These are phyloP conservation scores for Coreius guichenoti DNA, from an alignment of 2,797 vertebrate genomes.

Conservation along the genomic window DNA sequence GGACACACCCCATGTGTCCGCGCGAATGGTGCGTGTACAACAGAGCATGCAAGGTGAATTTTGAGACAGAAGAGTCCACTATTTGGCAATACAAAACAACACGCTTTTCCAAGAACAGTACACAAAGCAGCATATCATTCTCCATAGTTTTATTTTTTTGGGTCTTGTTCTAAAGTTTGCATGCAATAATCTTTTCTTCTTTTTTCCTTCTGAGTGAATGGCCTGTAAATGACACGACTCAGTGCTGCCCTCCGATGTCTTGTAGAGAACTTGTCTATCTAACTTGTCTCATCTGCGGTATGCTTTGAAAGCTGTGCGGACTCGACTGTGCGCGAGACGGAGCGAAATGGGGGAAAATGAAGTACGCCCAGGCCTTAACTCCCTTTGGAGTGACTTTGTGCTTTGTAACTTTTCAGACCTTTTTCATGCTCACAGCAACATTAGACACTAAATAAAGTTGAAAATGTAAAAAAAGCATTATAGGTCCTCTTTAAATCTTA, in stretches of 20 bases:
- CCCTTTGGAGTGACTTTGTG: not conserved
- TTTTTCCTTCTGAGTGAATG: not conserved
- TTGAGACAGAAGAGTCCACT: too few species aligned
- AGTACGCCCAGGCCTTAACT: not conserved
- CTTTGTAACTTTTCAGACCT: not conserved
- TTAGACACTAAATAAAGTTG: not conserved
- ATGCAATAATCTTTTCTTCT: not conserved
- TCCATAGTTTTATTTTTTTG: not conserved
- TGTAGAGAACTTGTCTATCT: not conserved
- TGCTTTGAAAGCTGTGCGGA: not conserved
- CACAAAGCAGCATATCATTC: too few species aligned
- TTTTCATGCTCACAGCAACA: not conserved
- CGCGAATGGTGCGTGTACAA: too few species aligned
- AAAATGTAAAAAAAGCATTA: not conserved
- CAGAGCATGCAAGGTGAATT: too few species aligned
- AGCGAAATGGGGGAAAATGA: not conserved
- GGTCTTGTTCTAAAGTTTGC: not conserved
- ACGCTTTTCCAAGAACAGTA: too few species aligned
- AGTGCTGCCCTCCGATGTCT: not conserved
- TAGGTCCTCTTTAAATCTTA: not conserved
- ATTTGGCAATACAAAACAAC: too few species aligned
- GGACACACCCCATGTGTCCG: too few species aligned
- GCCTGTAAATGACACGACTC: not conserved
- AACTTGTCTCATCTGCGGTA: not conserved
- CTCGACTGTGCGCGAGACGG: not conserved